Evolutionary conservation across 1,140 invertebrate genomes (phyloP), one percentile per base, ranked within the genome.

Genomic region (Tribolium castaneum): DNA sequence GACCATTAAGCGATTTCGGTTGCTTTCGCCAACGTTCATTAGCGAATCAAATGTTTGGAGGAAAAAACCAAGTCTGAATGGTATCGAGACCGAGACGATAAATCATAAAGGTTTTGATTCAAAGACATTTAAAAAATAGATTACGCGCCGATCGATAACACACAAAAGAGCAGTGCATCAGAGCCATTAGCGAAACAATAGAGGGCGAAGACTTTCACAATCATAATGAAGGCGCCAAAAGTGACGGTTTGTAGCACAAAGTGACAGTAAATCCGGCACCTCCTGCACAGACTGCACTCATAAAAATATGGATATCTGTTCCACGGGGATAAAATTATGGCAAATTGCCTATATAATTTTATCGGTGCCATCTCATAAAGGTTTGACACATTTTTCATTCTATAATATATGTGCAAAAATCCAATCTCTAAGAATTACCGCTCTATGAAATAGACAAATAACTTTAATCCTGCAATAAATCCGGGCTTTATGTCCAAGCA

Each of bases 311-410:
- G 59, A 66, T 34, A 66, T 66, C 59, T 66, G 59, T 66, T 66
- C 59, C 5, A 59, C 30, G 34, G 9, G 59, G 22, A 66, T 66
- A 66, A 66, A 66, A 66, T 66, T 66, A 66, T 35, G 59, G 59
- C 59, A 35, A 66, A 66, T 66, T 66, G 59, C 59, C 59, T 66
- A 66, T 66, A 66, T 66, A 66, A 66, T 66, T 66, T 66, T 66
- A 66, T 66, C 30, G 59, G n/a, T 35, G 25, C 30, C 59, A 66
- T 66, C 59, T 66, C 30, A 35, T 66, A 66, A 66, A 66, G 59
- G n/a, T 66, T 66, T 66, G 59, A 35, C 59, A 66, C 59, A 35
- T 66, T 66, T 66, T 66, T 66, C 59, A 66, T 66, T 66, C 45
- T 35, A 66, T 66, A 66, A 66, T 35, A 66, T 35, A 66, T 66